Conservation (phyloP, 2,797 vertebrate species). For the Leuciscus waleckii region DNA sequence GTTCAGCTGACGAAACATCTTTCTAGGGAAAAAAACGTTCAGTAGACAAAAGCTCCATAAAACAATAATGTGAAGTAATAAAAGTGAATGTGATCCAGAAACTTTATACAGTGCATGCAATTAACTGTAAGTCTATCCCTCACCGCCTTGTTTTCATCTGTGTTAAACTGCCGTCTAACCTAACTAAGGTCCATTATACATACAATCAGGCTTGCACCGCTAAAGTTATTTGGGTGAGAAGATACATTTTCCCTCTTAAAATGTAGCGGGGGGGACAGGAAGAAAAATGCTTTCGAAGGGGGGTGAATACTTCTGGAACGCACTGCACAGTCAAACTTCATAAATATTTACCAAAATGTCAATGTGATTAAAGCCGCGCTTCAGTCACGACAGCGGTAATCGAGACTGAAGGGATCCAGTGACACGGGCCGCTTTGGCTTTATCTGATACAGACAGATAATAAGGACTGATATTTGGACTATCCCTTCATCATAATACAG, state of each 20-base stretch:
- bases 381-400: background rate
- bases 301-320: background rate
- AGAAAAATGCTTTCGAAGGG: background rate
- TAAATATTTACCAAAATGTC: conserved; percentile 21
- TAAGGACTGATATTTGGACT: conserved; percentile 31
- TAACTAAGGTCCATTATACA: background rate
- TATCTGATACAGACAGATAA: conserved; percentile 12
- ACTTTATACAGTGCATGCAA: background rate
- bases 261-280: background rate
- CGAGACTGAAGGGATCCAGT: conserved; percentile 1
- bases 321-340: background rate
- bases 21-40: background rate
- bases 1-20: background rate
- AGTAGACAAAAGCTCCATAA: background rate
- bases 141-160: background rate
- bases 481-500: conserved; percentile 11
- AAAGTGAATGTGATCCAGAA: background rate
- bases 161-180: background rate
- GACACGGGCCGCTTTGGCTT: background rate
- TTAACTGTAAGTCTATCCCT: background rate
- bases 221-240: background rate
- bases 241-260: background rate
- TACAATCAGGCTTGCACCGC: background rate
- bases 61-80: background rate
- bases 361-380: conserved; percentile 14